phyloP scores from a whole-genome alignment of 2,888 invertebrate genomes.

The Phyllotreta striolata region DNA sequence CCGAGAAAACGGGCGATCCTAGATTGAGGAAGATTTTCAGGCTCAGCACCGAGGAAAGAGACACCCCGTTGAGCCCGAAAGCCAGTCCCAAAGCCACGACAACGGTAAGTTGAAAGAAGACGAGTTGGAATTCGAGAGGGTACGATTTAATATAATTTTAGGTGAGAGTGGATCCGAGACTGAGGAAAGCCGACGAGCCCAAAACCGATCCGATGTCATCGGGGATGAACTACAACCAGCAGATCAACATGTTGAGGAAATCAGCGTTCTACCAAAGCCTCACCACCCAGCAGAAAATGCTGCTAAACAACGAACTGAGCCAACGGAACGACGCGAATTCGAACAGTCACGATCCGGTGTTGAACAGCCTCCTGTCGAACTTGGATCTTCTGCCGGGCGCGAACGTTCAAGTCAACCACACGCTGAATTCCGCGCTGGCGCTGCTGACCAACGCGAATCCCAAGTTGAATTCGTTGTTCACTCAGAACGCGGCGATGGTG shows the following conservation, averaged over 20 bases:
- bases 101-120: slow-evolving; percentile 32
- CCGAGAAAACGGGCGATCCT: slow-evolving; percentile 78
- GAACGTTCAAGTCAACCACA: slow-evolving; percentile 54
- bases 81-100: slow-evolving; percentile 59
- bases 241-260: slow-evolving; percentile 70
- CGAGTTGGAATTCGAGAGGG: no score
- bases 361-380: slow-evolving; percentile 71
- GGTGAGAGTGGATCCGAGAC: slow-evolving; percentile 43
- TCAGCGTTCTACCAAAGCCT: slow-evolving; percentile 76
- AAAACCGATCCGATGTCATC: slow-evolving; percentile 27
- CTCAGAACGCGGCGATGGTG: slow-evolving; percentile 49
- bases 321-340: slow-evolving; percentile 64
- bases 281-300: slow-evolving; percentile 75
- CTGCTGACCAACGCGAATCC: slow-evolving; percentile 58
- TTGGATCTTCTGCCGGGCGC: slow-evolving; percentile 61
- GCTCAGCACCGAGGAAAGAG: slow-evolving; percentile 68
- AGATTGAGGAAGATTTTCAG: slow-evolving; percentile 79
- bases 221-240: slow-evolving; percentile 66
- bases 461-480: slow-evolving; percentile 62
- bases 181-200: slow-evolving; percentile 53
- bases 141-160: slow-evolving; percentile 3
- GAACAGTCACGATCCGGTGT: slow-evolving; percentile 65
- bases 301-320: slow-evolving; percentile 74
- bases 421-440: slow-evolving; percentile 60
- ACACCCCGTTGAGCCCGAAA: slow-evolving; percentile 68